Evolutionary conservation across 2,888 invertebrate genomes (phyloP), one percentile per base, ranked within the genome.

Genomic region (Julus scanicus): DNA sequence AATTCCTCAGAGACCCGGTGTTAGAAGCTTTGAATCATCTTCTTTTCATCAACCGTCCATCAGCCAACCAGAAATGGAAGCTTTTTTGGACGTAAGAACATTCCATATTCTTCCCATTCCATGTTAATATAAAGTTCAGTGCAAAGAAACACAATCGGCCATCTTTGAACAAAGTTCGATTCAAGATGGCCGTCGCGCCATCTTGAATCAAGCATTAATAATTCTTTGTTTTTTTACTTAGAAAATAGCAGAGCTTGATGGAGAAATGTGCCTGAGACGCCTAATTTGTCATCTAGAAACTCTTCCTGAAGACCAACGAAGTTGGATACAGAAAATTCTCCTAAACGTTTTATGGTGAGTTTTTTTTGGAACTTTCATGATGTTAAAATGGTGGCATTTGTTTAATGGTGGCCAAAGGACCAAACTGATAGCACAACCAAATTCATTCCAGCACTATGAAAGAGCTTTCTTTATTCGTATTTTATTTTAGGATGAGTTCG

Each of bases 71-170:
- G 44, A n/a, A 8, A n/a, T 84, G 44, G 84, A 37, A 8, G 39
- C 39, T 15, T 84, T 84, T 84, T 39, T 84, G 84, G 84, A 84
- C n/a, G 84, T 84, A 17, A 84, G 84, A 13, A 49, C 29, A 20
- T 5, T 84, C 37, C 20, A 20, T 84, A 29, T 29, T 29, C 29
- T 29, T 29, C 29, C 29, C 29, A 29, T 29, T 29, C 29, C 29
- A 1, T 29, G 29, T 29, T 29, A 29, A 29, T 29, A 29, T 29
- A 29, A 29, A 29, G 29, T 29, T 29, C 29, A 29, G 29, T 29
- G 29, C 29, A 29, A 29, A 29, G 29, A 29, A 29, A 29, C 29
- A 29, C 29, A 29, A 29, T 29, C 29, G 29, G 29, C 29, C 29
- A 29, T 29, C 29, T 29, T 29, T 0, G 29, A 29, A 29, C 0